Evolutionary conservation across 2,113 vertebrate genomes (phyloP).

Genomic region (Ammodytes dubius): DNA sequence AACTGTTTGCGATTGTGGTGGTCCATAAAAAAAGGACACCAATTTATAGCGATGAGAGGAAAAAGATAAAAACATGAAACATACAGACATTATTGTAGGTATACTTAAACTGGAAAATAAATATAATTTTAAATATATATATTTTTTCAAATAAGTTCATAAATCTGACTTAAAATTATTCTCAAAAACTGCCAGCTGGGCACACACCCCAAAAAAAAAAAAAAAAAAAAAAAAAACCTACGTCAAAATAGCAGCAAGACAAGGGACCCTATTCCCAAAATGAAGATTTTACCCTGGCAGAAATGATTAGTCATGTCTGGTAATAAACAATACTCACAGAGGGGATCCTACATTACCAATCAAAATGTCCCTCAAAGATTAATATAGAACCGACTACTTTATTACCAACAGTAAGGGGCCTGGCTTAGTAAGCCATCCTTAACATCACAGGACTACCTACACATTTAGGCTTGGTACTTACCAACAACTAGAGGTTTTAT

Average conservation of each 20-base stretch:
- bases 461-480: conserved; percentile 39
- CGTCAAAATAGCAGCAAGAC: conserved; percentile 50
- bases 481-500: conserved; percentile 47
- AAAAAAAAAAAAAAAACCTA: conserved; percentile 1
- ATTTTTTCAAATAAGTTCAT: background rate
- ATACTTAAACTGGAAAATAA: background rate
- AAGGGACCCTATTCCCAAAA: conserved; percentile 51
- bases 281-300: conserved; percentile 44
- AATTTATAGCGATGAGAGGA: background rate
- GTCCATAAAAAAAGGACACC: conserved; percentile 11
- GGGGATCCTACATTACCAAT: conserved; percentile 64
- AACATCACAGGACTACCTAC: conserved; percentile 41
- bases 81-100: background rate
- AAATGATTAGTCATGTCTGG: conserved; percentile 71
- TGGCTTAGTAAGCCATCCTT: conserved; percentile 6
- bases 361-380: conserved; percentile 33
- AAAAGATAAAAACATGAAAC: background rate
- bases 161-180: conserved; percentile 3
- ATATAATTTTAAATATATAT: background rate
- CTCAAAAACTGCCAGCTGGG: background rate
- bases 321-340: conserved; percentile 65
- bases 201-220: background rate
- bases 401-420: conserved; percentile 30
- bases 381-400: conserved; percentile 40
- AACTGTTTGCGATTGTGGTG: conserved; percentile 1